A percentile compares a stretch with the other conserved stretches of the same genome.
Conservation (phyloP, 1,140 invertebrate species). For the Xylocopa sonorina region DNA sequence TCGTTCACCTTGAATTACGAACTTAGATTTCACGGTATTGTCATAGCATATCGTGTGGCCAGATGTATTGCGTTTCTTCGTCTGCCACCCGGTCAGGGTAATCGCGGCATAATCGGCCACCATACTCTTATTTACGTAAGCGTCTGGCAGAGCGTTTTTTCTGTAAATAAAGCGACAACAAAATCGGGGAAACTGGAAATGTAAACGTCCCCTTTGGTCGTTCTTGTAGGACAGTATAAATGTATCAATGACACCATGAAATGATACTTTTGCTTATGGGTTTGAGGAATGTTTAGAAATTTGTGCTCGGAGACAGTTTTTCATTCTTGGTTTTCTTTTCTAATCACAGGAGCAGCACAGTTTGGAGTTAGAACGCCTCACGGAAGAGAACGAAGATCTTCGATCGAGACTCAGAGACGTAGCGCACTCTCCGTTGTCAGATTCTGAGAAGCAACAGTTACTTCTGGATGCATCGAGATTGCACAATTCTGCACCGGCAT, state of each 20-base stretch:
- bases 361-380: slow-evolving; percentile 85
- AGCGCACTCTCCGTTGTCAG: slow-evolving; percentile 90
- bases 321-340: too few relatives aligned
- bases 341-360: slow-evolving; percentile 83
- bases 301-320: too few relatives aligned
- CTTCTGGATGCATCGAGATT: slow-evolving; percentile 86
- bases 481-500: slow-evolving; percentile 85
- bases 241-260: background rate
- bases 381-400: slow-evolving; percentile 89
- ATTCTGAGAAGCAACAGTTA: slow-evolving; percentile 90
- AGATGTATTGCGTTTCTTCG: slow-evolving; percentile 18
- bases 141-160: background rate
- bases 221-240: background rate
- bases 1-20: background rate
- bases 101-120: slow-evolving; percentile 21
- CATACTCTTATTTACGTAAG: slow-evolving; percentile 42
- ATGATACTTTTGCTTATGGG: too few relatives aligned
- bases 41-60: background rate
- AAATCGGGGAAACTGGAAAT: background rate
- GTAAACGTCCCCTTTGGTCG: background rate
- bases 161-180: background rate
- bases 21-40: slow-evolving; percentile 30
- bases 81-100: slow-evolving; percentile 2
- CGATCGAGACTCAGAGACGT: slow-evolving; percentile 88
- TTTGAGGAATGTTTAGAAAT: too few relatives aligned